Conservation (phyloP, 2,797 vertebrate species). For the Rhinella marina region DNA sequence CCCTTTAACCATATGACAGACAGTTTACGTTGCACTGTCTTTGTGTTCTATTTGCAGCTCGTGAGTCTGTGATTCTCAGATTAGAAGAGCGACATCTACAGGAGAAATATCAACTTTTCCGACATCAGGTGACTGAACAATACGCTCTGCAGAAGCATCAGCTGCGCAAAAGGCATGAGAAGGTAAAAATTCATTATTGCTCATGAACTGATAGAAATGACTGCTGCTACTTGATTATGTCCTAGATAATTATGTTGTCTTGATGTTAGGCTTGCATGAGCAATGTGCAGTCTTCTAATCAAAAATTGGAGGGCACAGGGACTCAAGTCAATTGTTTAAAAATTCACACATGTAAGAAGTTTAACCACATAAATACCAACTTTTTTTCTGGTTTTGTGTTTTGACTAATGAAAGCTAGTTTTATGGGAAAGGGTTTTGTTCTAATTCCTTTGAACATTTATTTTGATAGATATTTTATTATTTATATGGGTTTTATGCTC, state of each 20-base stretch:
- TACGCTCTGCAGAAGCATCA: constrained; percentile 73
- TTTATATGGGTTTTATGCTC: no score
- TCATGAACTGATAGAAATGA: background rate
- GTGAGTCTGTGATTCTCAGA: constrained; percentile 74
- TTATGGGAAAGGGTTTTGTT: no score
- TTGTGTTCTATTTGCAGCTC: constrained; percentile 65
- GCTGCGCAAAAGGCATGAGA: constrained; percentile 73
- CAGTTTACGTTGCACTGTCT: background rate
- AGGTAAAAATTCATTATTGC: constrained; percentile 67
- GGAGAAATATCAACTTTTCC: constrained; percentile 78
- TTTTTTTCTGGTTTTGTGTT: no score
- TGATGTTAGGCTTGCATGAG: background rate
- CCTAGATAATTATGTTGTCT: background rate
- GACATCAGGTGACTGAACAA: constrained; percentile 77
- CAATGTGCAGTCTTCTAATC: background rate
- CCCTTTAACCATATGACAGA: no score
- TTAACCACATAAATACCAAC: no score
- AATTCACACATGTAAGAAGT: no score
- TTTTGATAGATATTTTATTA: no score
- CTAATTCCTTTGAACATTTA: no score
- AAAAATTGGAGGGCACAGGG: background rate
- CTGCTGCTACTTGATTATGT: background rate
- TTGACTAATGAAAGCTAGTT: no score
- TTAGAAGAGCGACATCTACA: constrained; percentile 77
- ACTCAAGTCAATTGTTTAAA: background rate